Evolutionary conservation across 2,797 vertebrate genomes (phyloP).

Genomic region (Rhinichthys osculus): DNA sequence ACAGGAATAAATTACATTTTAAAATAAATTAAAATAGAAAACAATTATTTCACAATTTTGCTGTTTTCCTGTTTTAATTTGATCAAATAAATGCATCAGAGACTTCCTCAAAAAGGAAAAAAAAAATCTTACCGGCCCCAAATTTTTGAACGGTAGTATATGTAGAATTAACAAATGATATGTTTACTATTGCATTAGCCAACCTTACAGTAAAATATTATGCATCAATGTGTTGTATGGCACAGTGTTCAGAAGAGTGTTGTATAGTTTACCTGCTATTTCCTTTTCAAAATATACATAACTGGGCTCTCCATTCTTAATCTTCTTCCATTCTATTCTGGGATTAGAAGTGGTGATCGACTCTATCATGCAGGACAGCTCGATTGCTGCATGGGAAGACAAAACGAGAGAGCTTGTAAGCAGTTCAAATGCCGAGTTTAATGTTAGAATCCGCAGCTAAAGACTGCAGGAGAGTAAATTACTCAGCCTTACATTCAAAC

Average conservation of each 20-base stretch:
- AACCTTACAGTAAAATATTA: background rate
- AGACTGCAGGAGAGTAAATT: background rate
- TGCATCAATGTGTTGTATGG: background rate
- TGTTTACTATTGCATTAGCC: background rate
- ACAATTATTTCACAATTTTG: background rate
- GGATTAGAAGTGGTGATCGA: constrained; percentile 86
- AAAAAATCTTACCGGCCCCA: background rate
- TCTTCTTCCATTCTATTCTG: constrained; percentile 99
- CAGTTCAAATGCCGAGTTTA: background rate
- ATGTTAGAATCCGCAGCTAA: constrained; percentile 7
- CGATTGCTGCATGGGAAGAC: constrained; percentile 77
- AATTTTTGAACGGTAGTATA: background rate
- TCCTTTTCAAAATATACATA: constrained; percentile 90
- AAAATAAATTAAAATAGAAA: background rate
- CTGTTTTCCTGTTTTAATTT: background rate
- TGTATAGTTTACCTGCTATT: constrained; percentile 84
- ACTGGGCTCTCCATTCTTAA: constrained; percentile 85
- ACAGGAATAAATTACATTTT: background rate
- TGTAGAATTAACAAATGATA: background rate
- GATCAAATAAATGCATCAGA: background rate
- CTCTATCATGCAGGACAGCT: constrained; percentile 92
- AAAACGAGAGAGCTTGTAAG: constrained; percentile 19
- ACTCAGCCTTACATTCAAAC: constrained; percentile 89
- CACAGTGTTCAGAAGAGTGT: background rate
- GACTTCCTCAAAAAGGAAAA: background rate